Base-by-base conservation (phyloP, 2,888 invertebrate species). In the Hyposoter didymator region DNA sequence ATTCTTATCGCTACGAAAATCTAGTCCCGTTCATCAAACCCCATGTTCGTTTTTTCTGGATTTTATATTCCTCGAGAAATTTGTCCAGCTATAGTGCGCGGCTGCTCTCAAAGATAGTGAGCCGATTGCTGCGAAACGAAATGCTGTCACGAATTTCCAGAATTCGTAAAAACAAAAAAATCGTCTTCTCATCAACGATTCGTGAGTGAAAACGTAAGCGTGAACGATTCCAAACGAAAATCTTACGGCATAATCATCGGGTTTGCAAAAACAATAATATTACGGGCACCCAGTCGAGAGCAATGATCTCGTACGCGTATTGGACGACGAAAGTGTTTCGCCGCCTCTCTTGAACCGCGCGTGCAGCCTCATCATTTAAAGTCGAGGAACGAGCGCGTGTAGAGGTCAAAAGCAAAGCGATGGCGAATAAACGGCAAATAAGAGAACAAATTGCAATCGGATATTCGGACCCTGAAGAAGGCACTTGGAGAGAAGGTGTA, bases 361-460 rank as follows among this genome's bases (percentile, higher is more conserved):
- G 28, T 39, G 59, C 55, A 32, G 14, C 69, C 59, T 19, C 78
- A 73, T 70, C 74, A 66, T 76, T 79, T 47, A 45, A 10, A 66
- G 72, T 67, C 82, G 76, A 74, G 52, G 62, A 75, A 74, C 70
- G 75, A 76, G 75, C 69, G 47, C 49, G 62, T 49, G 72, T 49
- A 64, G 62, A 66, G 76, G 39, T 67, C 43, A 12, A 47, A 45
- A 62, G 69, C 32, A 67, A 72, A 72, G 69, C 82, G 70, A 70
- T 49, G 52, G 62, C 35, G 83, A 83, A 84, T 81, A 84, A 86
- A 84, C 84, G 85, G 89, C 89, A 88, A 90, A 90, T 90, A 90
- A 90, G 91, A 90, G 90, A 91, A 90, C 90, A 91, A 91, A 91
- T 91, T 91, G 91, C 91, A 91, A 91, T 91, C 90, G 90, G 91